Base-by-base conservation (phyloP, 2,797 vertebrate genomes). In the Pangasius krempfi region DNA sequence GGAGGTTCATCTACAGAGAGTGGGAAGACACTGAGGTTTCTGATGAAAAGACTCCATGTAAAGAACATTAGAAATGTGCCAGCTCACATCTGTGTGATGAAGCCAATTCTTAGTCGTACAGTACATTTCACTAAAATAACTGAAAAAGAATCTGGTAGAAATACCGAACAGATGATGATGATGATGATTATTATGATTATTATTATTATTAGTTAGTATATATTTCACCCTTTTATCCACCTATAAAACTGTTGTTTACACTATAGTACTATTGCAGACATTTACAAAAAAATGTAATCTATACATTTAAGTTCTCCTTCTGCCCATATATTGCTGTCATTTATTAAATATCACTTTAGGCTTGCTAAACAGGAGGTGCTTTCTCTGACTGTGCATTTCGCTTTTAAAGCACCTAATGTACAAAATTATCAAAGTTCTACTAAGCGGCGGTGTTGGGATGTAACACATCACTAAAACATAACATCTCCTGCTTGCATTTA, bases 401-500 rank as follows among this genome's bases (percentile, higher is more conserved):
- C 56, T n/a, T 16, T 47, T 16, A 7, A 80, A 84, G 18, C n/a
- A 25, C 40, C 52, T 81, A 56, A 83, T 72, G 47, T 86, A 84
- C 33, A 75, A 82, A 58, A 25, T 50, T 80, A 78, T 60, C 50
- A 68, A 85, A 84, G 86, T 81, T 27, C 60, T 47, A 9, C 25
- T 37, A 12, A 81, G 40, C 76, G 80, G 33, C 27, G 18, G 27
- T 84, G 82, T 44, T 89, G 82, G 62, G 64, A 86, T 87, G 75
- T 81, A 90, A 86, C 33, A 68, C 56, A 86, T 89, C 54, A 86
- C 70, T 72, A 66, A 89, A 86, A 84, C 78, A 75, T 86, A 84
- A 50, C 82, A 86, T 90, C 79, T 64, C 56, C 80, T 84, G 85
- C 89, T 87, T 85, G 89, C 70, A 78, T 86, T 89, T 4, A 87